Conservation (phyloP, 2,888 invertebrate species). For the Eupithecia inturbata region DNA sequence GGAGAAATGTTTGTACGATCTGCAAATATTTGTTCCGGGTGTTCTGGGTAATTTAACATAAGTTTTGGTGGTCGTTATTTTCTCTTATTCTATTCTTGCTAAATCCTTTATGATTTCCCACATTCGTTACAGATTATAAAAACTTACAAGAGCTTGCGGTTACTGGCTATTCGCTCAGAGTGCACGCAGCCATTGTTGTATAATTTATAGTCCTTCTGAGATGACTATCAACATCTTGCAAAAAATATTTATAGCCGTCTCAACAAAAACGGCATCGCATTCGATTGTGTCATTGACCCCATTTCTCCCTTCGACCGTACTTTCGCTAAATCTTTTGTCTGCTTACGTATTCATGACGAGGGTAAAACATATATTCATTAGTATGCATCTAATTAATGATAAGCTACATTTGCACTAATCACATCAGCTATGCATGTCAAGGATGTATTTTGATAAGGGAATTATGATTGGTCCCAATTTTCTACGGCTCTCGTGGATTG, state of each 20-base stretch:
- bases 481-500: neutral
- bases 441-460: neutral
- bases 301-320: slow-evolving; percentile 39
- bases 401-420: slow-evolving; percentile 12
- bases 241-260: neutral
- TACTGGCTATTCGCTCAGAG: too few species aligned
- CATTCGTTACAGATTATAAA: too few species aligned
- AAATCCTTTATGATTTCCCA: too few species aligned
- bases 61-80: too few species aligned
- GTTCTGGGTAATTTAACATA: too few species aligned
- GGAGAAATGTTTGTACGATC: too few species aligned
- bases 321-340: slow-evolving; percentile 36
- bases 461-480: neutral
- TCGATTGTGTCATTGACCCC: slow-evolving; percentile 7
- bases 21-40: too few species aligned
- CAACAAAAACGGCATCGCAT: neutral
- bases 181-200: too few species aligned
- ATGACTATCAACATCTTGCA: neutral
- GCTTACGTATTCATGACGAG: slow-evolving; percentile 53
- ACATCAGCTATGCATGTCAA: slow-evolving; percentile 17
- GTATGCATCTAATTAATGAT: slow-evolving; percentile 50
- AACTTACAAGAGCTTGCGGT: too few species aligned
- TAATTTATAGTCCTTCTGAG: neutral
- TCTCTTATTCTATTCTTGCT: too few species aligned
- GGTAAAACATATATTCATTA: slow-evolving; percentile 52